A percentile compares a stretch with the other conserved stretches of the same genome.
These are phyloP conservation scores for Manacus vitellinus DNA, from an alignment of 2,113 vertebrate species.

Conservation along the genomic window DNA sequence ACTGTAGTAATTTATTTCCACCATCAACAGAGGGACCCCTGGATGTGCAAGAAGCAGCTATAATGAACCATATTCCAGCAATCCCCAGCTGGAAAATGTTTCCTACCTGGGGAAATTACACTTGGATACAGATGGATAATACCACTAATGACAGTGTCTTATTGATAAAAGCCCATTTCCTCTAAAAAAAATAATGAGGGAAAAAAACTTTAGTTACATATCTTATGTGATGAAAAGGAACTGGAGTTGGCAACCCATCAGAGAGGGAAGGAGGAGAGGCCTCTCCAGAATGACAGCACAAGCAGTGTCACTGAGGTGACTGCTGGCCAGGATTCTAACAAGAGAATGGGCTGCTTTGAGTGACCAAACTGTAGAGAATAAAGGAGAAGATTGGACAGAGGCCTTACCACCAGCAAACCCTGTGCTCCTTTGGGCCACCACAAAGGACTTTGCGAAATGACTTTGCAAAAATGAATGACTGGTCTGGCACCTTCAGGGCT, in stretches of 20 bases:
- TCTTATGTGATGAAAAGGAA: background rate
- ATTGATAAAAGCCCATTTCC: background rate
- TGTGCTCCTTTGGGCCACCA: background rate
- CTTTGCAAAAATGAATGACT: background rate
- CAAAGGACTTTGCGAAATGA: background rate
- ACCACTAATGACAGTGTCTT: background rate
- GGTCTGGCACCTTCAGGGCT: background rate
- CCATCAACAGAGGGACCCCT: background rate
- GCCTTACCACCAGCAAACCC: background rate
- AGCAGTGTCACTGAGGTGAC: background rate
- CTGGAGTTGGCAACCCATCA: background rate
- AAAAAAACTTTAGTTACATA: background rate
- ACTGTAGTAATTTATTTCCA: background rate
- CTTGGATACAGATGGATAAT: background rate
- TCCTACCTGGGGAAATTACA: constrained; percentile 1
- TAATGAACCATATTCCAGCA: background rate
- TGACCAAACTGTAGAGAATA: background rate
- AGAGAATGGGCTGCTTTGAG: background rate
- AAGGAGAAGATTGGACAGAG: background rate
- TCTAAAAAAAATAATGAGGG: background rate
- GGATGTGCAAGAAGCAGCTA: background rate
- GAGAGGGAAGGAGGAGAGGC: background rate
- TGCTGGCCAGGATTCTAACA: background rate
- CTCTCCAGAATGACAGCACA: background rate
- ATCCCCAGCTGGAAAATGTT: background rate